Evolutionary conservation across 2,797 vertebrate species (phyloP).

Genomic region (Brachymystax lenok): DNA sequence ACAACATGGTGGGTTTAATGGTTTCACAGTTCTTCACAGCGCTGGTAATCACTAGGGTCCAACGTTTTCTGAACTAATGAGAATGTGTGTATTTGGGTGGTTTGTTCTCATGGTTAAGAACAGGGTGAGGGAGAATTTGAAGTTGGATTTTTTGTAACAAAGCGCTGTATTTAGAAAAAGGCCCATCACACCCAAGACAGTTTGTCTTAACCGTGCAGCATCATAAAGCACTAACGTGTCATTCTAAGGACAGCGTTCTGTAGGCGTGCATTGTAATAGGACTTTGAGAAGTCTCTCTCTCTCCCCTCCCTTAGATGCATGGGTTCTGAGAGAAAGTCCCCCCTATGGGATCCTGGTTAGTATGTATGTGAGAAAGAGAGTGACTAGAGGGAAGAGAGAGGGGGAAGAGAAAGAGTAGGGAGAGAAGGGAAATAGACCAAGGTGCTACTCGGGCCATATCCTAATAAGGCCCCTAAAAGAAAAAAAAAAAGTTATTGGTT

Average conservation of each 20-base stretch:
- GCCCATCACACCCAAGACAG: too few relatives aligned
- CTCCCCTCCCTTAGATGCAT: neutral
- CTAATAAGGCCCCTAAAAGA: neutral
- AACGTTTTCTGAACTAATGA: neutral
- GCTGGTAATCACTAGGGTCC: neutral
- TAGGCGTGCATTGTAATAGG: neutral
- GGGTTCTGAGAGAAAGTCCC: neutral
- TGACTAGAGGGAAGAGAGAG: neutral
- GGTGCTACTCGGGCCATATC: conserved; percentile 8
- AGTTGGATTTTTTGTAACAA: too few relatives aligned
- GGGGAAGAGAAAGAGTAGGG: neutral
- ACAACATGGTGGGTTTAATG: neutral
- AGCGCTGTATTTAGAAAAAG: too few relatives aligned
- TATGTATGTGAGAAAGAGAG: neutral
- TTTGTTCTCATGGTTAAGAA: neutral
- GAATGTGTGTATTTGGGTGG: neutral
- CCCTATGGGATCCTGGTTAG: neutral
- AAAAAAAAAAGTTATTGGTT: too few relatives aligned
- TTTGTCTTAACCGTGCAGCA: neutral
- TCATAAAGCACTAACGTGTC: neutral
- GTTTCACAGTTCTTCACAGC: neutral
- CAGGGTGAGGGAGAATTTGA: too few relatives aligned
- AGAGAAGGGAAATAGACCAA: neutral
- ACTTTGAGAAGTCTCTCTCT: neutral
- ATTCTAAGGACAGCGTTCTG: neutral